A percentile compares a stretch with the other conserved stretches of the same genome.
Evolutionary conservation across 2,888 invertebrate genomes (phyloP).

Genomic region (Pristionchus fissidentatus): DNA sequence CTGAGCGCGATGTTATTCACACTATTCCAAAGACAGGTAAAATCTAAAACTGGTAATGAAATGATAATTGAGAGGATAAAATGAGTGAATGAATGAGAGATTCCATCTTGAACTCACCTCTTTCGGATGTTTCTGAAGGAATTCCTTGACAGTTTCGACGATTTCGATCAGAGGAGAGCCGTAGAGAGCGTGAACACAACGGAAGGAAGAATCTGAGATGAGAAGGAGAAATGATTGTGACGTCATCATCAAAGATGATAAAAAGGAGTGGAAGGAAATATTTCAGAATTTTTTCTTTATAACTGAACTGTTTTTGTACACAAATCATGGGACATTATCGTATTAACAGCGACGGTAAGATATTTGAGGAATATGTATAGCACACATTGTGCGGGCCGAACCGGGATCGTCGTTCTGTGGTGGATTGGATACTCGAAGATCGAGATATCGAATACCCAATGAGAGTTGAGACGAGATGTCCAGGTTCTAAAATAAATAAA

Average conservation of each 20-base stretch:
- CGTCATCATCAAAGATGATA: too few species aligned
- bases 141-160: slow-evolving; percentile 47
- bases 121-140: slow-evolving; percentile 46
- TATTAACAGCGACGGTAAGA: too few species aligned
- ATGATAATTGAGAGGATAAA: background rate
- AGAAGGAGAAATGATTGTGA: background rate
- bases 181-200: slow-evolving; percentile 55
- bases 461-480: slow-evolving; percentile 55
- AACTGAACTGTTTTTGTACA: too few species aligned
- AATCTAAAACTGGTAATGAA: too few species aligned
- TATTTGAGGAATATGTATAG: too few species aligned
- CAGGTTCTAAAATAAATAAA: slow-evolving; percentile 52
- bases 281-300: too few species aligned
- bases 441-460: slow-evolving; percentile 61
- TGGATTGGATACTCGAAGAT: slow-evolving; percentile 58
- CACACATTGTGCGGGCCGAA: too few species aligned
- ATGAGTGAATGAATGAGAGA: background rate
- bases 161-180: slow-evolving; percentile 43
- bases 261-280: too few species aligned
- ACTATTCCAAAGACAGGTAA: too few species aligned
- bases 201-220: slow-evolving; percentile 28
- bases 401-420: slow-evolving; percentile 39
- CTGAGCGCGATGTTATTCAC: too few species aligned
- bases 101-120: slow-evolving; percentile 4
- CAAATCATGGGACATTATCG: too few species aligned